Conservation (phyloP, 2,113 vertebrate species). For the Phainopepla nitens region DNA sequence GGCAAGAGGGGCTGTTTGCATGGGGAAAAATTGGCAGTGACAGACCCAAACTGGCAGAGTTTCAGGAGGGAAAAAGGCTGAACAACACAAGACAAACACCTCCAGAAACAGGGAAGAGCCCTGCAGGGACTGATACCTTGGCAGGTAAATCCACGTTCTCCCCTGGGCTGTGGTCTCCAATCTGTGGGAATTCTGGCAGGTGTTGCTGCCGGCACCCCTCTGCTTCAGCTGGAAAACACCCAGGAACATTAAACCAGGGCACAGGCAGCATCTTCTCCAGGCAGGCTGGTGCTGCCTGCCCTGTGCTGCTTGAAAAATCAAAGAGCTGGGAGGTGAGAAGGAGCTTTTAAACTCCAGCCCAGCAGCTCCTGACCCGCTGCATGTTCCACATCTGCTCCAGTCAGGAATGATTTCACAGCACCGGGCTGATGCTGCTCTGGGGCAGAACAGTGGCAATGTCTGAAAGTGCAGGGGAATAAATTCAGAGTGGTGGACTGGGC, state of each 20-base stretch:
- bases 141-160: not conserved
- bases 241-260: not conserved
- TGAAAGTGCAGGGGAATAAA: not conserved
- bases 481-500: fast-evolving
- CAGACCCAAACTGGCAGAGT: not conserved
- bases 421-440: not conserved
- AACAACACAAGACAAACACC: not conserved
- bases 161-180: not conserved
- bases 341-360: not conserved
- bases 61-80: not conserved
- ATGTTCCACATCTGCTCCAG: not conserved
- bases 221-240: not conserved
- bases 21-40: not conserved
- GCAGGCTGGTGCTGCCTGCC: not conserved
- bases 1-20: not conserved
- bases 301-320: not conserved
- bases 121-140: not conserved
- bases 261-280: not conserved
- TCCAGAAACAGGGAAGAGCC: not conserved
- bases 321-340: not conserved
- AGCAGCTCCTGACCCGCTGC: not conserved
- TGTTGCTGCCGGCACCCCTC: not conserved
- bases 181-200: not conserved
- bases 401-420: not conserved
- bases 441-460: not conserved